Percentiles rank a stretch among this genome's conserved stretches.
phyloP scores from a whole-genome alignment of 1,140 invertebrate species.

The Zaprionus davidi region DNA sequence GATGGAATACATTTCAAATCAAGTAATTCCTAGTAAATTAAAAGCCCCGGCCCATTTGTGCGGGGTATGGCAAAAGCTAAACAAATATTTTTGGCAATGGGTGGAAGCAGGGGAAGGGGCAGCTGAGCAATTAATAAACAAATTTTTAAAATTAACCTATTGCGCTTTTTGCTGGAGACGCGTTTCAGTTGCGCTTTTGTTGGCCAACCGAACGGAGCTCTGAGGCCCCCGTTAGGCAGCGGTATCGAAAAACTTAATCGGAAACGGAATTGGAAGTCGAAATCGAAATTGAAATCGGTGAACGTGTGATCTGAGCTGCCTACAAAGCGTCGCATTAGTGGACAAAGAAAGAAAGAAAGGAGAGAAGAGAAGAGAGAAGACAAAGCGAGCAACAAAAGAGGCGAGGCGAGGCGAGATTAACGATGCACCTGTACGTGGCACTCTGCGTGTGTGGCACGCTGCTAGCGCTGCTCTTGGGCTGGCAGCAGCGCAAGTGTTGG shows the following conservation, averaged over 20 bases:
- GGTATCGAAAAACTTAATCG: background rate
- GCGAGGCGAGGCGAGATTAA: background rate
- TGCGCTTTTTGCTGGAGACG: conserved; percentile 4
- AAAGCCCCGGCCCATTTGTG: background rate
- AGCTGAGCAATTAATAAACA: conserved; percentile 12
- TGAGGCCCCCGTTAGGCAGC: background rate
- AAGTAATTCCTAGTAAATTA: too few species aligned
- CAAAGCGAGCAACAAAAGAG: background rate
- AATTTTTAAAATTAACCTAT: conserved; percentile 12
- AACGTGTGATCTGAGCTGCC: conserved; percentile 34
- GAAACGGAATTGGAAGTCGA: conserved; percentile 3
- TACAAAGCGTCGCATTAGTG: conserved; percentile 68
- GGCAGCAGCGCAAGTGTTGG: conserved; percentile 78
- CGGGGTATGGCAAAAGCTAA: background rate
- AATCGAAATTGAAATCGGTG: conserved; percentile 10
- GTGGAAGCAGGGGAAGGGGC: background rate
- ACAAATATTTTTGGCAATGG: background rate
- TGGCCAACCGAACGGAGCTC: conserved; percentile 43
- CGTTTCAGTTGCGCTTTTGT: conserved; percentile 34
- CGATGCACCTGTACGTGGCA: conserved; percentile 62
- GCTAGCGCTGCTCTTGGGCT: conserved; percentile 59
- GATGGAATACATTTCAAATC: background rate
- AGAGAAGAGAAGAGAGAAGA: background rate
- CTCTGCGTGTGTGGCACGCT: conserved; percentile 68
- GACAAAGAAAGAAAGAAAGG: conserved; percentile 25